Percentiles rank a stretch among this genome's conserved stretches.
These are phyloP conservation scores for Euclidia mi DNA, from an alignment of 2,888 invertebrate species.

Conservation along the genomic window DNA sequence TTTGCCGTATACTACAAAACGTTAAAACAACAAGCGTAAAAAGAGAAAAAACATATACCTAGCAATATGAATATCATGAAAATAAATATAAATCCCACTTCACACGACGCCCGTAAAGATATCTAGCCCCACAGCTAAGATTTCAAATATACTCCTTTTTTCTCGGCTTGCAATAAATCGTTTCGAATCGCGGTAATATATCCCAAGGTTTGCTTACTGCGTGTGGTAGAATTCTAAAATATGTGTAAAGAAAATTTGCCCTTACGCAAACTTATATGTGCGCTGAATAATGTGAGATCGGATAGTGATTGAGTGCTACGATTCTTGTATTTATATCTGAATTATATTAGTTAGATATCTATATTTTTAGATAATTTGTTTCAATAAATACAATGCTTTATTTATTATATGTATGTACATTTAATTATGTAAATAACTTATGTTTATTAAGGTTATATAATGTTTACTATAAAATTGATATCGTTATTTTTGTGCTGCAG, in stretches of 20 bases:
- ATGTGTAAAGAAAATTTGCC: slow-evolving; percentile 63
- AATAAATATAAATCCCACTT: slow-evolving; percentile 54
- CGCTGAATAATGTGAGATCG: slow-evolving; percentile 31
- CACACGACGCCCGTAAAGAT: slow-evolving; percentile 55
- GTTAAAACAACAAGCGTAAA: slow-evolving; percentile 30
- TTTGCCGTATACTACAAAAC: slow-evolving; percentile 23
- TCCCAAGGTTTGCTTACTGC: slow-evolving; percentile 67
- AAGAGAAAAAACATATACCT: slow-evolving; percentile 24
- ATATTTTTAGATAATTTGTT: too few species aligned
- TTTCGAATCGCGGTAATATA: slow-evolving; percentile 65
- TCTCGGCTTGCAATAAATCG: slow-evolving; percentile 63
- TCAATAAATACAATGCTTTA: too few species aligned
- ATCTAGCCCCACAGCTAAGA: slow-evolving; percentile 57
- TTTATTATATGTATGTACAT: too few species aligned
- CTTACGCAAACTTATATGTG: slow-evolving; percentile 41
- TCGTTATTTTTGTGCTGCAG: too few species aligned
- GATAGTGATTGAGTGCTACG: too few species aligned
- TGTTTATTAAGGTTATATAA: too few species aligned
- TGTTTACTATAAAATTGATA: too few species aligned
- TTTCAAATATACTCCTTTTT: slow-evolving; percentile 65
- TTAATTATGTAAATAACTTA: too few species aligned
- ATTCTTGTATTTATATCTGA: too few species aligned
- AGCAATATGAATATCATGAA: slow-evolving; percentile 49
- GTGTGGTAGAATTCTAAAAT: slow-evolving; percentile 69
- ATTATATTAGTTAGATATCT: too few species aligned